phyloP scores from a whole-genome alignment of 2,888 invertebrate genomes.

The Hyposoter didymator region DNA sequence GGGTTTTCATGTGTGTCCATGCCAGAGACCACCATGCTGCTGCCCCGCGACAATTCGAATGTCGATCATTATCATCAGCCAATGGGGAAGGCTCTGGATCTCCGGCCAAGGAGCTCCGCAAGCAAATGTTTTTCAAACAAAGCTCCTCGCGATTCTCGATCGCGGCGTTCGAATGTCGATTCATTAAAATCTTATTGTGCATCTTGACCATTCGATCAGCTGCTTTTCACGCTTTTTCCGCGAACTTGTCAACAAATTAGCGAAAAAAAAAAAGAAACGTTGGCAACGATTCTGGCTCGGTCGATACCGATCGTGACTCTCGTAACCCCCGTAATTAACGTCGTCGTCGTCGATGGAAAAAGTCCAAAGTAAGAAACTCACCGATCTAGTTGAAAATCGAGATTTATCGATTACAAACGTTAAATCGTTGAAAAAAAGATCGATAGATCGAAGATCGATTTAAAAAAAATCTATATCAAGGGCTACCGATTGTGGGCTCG shows the following conservation, averaged over 20 bases:
- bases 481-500: not conserved
- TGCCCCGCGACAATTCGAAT: conserved; percentile 36
- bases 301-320: no score
- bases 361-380: not conserved
- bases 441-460: no score
- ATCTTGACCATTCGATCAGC: not conserved
- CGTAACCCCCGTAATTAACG: no score
- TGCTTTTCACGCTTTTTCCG: no score
- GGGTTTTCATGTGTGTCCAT: not conserved
- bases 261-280: no score
- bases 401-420: not conserved
- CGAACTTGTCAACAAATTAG: no score
- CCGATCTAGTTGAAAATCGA: not conserved
- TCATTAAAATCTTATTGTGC: not conserved
- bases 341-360: no score
- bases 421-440: no score
- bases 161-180: not conserved
- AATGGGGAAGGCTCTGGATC: conserved; percentile 33
- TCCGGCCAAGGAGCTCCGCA: not conserved
- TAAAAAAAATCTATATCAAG: not conserved
- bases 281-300: no score
- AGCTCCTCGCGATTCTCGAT: not conserved
- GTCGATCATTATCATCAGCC: conserved; percentile 57
- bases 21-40: conserved; percentile 1
- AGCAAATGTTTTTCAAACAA: not conserved